These are phyloP conservation scores for Rattus rattus DNA, from an alignment of 2,113 vertebrate species.

Conservation along the genomic window DNA sequence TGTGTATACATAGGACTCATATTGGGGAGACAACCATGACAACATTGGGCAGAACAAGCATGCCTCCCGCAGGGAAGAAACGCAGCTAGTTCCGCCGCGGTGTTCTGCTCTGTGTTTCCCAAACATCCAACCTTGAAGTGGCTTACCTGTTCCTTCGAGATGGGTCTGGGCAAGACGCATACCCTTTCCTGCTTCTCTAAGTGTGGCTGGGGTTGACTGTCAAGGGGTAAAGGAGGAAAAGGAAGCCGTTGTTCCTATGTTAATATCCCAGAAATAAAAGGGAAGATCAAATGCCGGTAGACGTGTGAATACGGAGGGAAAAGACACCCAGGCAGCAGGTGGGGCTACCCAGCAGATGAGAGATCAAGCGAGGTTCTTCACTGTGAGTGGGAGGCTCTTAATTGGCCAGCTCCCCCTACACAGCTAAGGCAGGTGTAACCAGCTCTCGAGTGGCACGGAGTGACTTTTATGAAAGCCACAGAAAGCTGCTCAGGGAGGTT, in stretches of 20 bases:
- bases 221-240: neutral
- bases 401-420: neutral
- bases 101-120: neutral
- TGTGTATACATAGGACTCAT: neutral
- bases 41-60: neutral
- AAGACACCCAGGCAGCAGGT: neutral
- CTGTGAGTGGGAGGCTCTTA: neutral
- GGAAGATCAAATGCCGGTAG: neutral
- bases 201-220: neutral
- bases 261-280: neutral
- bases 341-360: neutral
- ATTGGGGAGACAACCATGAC: neutral
- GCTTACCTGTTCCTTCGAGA: neutral
- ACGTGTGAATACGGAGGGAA: neutral
- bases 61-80: neutral
- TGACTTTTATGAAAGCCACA: neutral
- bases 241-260: neutral
- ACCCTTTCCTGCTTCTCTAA: neutral
- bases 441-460: neutral
- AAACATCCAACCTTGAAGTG: constrained; percentile 15
- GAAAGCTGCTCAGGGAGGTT: neutral
- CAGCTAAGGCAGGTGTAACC: neutral
- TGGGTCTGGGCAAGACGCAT: neutral
- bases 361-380: neutral
- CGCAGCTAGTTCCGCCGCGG: neutral